Evolutionary conservation across 2,113 vertebrate species (phyloP).

Genomic region (Lophius piscatorius): DNA sequence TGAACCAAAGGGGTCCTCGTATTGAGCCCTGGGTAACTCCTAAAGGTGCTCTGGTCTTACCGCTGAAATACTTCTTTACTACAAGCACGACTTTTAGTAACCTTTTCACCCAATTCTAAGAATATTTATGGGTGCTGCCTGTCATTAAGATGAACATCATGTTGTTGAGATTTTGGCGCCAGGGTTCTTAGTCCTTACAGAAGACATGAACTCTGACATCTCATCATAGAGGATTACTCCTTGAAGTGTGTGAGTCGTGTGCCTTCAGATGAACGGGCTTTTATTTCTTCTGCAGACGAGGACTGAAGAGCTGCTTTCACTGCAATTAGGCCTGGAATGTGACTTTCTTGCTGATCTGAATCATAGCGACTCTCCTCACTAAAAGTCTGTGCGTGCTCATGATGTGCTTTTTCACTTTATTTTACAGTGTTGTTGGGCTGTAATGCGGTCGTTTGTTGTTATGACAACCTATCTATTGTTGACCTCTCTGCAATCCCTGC

Average conservation of each 20-base stretch:
- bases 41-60: no score
- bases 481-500: not conserved
- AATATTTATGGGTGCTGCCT: no score
- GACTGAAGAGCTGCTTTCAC: constrained; percentile 43
- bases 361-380: constrained; percentile 24
- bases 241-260: no score
- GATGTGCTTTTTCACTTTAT: not conserved
- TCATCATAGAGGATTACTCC: constrained; percentile 6
- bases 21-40: no score
- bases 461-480: not conserved
- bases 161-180: not conserved
- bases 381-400: constrained; percentile 17
- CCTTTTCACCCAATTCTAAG: no score
- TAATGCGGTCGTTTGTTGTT: not conserved
- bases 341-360: constrained; percentile 48
- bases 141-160: no score
- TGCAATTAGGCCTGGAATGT: constrained; percentile 64
- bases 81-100: no score
- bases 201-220: not conserved
- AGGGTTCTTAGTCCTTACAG: not conserved
- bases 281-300: constrained; percentile 26
- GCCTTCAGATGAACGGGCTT: constrained; percentile 20
- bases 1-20: no score
- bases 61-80: no score
- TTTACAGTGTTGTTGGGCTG: not conserved